Percentiles rank a stretch among this genome's conserved stretches.
These are phyloP conservation scores for Drosophila pandora DNA, from an alignment of 1,140 invertebrate species.

Conservation along the genomic window DNA sequence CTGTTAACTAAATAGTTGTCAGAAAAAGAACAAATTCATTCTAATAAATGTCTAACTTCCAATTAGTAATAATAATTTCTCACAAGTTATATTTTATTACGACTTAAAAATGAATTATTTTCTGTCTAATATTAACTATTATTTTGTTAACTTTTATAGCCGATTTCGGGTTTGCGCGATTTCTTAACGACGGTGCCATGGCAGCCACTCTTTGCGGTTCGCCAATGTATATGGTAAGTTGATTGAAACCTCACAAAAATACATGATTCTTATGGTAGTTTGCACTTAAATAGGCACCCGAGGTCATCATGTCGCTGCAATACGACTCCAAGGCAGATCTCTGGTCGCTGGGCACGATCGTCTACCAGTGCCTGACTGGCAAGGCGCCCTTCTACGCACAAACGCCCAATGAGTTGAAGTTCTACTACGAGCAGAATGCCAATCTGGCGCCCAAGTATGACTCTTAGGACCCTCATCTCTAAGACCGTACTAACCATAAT, in stretches of 20 bases:
- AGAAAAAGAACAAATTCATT: not conserved
- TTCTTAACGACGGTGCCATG: conserved; percentile 99
- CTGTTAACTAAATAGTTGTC: not conserved
- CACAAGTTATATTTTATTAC: no score
- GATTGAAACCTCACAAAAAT: not conserved
- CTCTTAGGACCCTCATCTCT: not conserved
- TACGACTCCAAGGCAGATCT: conserved; percentile 99
- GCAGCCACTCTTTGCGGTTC: conserved; percentile 99
- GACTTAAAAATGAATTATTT: no score
- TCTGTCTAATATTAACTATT: conserved; percentile 8
- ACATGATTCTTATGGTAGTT: not conserved
- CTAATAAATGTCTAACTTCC: not conserved
- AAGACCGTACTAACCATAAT: not conserved
- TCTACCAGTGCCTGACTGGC: conserved; percentile 99
- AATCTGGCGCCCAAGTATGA: conserved; percentile 96
- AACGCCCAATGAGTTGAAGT: conserved; percentile 98
- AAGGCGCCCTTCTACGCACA: conserved; percentile 99
- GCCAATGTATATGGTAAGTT: conserved; percentile 98
- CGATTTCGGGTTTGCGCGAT: conserved; percentile 99
- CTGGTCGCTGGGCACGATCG: conserved; percentile 99
- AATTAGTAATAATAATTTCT: not conserved
- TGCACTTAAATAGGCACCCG: conserved; percentile 90
- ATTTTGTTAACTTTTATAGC: conserved; percentile 84
- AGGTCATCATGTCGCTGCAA: conserved; percentile 99
- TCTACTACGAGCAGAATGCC: conserved; percentile 98